Percentiles rank a stretch among this genome's conserved stretches.
phyloP scores from a whole-genome alignment of 2,797 vertebrate genomes.

The Epinephelus malabaricus region DNA sequence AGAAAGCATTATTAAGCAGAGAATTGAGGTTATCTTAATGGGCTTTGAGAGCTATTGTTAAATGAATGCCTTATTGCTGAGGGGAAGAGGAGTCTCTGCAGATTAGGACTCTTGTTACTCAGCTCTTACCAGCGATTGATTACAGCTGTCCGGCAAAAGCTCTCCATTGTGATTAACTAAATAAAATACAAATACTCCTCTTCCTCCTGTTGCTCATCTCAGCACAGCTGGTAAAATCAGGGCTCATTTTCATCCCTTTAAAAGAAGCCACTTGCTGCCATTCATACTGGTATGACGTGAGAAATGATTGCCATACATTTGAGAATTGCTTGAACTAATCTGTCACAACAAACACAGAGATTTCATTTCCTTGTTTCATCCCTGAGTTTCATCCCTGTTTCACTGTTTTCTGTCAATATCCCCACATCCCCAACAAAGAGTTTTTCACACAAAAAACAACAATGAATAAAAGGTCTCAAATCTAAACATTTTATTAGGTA shows the following conservation, averaged over 20 bases:
- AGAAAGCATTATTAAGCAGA: conserved; percentile 33
- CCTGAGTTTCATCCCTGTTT: neutral
- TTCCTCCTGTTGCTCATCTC: neutral
- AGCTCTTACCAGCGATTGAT: conserved; percentile 24
- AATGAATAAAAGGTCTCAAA: too few species aligned
- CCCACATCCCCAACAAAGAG: too few species aligned
- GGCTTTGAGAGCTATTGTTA: conserved; percentile 37
- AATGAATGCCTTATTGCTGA: conserved; percentile 28
- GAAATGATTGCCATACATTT: neutral
- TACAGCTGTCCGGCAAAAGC: conserved; percentile 6
- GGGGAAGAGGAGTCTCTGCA: neutral
- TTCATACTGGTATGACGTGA: neutral
- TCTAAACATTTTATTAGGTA: too few species aligned
- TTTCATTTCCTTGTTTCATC: neutral
- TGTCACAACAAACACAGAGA: conserved; percentile 1
- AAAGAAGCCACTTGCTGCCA: neutral
- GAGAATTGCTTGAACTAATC: neutral
- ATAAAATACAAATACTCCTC: conserved; percentile 9
- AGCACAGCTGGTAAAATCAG: neutral
- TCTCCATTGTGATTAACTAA: conserved; percentile 2
- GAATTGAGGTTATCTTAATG: conserved; percentile 42
- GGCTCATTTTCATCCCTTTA: neutral
- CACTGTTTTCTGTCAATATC: neutral
- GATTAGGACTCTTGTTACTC: conserved; percentile 32
- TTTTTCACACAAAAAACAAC: too few species aligned